phyloP scores from a whole-genome alignment of 2,113 vertebrate genomes.

The Archilochus colubris region DNA sequence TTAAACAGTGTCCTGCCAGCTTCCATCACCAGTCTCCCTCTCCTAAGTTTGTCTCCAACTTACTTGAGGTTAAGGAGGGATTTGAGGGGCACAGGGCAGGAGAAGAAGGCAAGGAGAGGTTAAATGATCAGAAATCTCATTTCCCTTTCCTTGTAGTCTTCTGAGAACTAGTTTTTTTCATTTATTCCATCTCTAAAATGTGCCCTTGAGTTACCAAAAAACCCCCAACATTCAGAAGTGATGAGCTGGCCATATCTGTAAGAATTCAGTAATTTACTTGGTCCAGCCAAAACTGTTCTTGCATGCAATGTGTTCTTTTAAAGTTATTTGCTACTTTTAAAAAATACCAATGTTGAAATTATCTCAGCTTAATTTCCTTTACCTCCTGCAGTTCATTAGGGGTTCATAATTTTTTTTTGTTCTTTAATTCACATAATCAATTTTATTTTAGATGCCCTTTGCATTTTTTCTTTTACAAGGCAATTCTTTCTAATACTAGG shows the following conservation, averaged over 20 bases:
- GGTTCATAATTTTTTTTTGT: not conserved
- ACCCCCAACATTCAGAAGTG: not conserved
- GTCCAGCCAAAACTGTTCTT: not conserved
- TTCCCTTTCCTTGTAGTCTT: not conserved
- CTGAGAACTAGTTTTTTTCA: not conserved
- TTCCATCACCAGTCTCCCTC: not conserved
- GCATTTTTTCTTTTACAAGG: not conserved
- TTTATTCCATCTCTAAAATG: not conserved
- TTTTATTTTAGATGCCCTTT: not conserved
- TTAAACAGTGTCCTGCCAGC: not conserved
- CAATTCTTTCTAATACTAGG: not conserved
- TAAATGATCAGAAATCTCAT: not conserved
- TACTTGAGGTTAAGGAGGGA: not conserved
- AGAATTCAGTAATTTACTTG: not conserved
- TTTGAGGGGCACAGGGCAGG: not conserved
- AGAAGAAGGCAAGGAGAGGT: not conserved
- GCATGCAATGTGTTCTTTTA: not conserved
- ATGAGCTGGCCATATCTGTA: not conserved
- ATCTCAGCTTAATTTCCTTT: not conserved
- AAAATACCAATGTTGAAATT: not conserved
- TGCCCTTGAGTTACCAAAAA: not conserved
- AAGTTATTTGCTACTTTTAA: not conserved
- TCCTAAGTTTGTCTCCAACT: not conserved
- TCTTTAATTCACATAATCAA: not conserved
- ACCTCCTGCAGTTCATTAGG: not conserved